Conservation (phyloP, 2,797 vertebrate genomes). For the Ptychobarbus kaznakovi region DNA sequence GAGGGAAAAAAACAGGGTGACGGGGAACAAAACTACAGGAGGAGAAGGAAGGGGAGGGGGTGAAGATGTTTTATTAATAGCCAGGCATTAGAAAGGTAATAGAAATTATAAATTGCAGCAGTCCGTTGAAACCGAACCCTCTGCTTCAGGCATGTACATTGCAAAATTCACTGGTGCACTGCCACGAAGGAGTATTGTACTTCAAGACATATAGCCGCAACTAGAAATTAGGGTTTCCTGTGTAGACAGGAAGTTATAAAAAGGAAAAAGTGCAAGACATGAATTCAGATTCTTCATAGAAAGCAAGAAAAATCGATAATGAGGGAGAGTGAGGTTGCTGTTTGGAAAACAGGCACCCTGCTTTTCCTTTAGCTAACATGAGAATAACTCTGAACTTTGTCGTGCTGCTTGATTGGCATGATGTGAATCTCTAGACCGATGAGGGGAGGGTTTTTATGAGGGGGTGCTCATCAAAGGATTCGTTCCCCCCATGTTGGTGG, state of each 20-base stretch:
- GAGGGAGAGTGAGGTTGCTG: slow-evolving; percentile 44
- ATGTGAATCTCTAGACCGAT: slow-evolving; percentile 57
- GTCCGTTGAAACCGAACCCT: slow-evolving; percentile 6
- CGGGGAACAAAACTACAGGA: slow-evolving; percentile 47
- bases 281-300: background rate
- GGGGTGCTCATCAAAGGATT: slow-evolving; percentile 58
- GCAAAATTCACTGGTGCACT: slow-evolving; percentile 7
- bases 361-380: slow-evolving; percentile 70
- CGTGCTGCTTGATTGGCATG: slow-evolving; percentile 75
- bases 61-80: slow-evolving; percentile 26
- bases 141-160: background rate
- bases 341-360: slow-evolving; percentile 70
- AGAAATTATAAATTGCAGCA: slow-evolving; percentile 29
- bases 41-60: slow-evolving; percentile 45
- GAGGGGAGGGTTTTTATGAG: slow-evolving; percentile 55
- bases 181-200: background rate
- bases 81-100: slow-evolving; percentile 39
- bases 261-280: slow-evolving; percentile 7
- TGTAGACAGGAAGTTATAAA: slow-evolving; percentile 15
- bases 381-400: slow-evolving; percentile 77
- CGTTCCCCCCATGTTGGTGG: slow-evolving; percentile 44
- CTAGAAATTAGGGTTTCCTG: slow-evolving; percentile 29
- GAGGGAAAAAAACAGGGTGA: slow-evolving; percentile 11
- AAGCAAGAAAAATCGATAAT: slow-evolving; percentile 26
- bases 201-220: background rate